phyloP scores from a whole-genome alignment of 2,888 invertebrate genomes.

The Drosophila falleni region DNA sequence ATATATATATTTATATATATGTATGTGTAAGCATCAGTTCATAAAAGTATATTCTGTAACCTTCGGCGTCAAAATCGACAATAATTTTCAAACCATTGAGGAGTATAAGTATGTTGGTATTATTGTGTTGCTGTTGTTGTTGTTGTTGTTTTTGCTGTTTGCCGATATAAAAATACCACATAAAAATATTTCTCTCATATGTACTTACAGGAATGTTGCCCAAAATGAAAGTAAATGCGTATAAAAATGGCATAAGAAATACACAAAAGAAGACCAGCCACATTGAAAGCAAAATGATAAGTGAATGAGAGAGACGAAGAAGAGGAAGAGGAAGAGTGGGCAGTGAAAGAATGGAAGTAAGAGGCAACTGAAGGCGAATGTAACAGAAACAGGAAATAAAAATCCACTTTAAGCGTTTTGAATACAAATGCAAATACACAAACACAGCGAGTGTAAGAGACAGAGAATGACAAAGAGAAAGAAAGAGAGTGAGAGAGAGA shows the following conservation, averaged over 20 bases:
- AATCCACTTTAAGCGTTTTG: slow-evolving; percentile 79
- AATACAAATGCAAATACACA: slow-evolving; percentile 77
- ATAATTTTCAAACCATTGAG: slow-evolving; percentile 60
- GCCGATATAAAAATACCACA: slow-evolving; percentile 64
- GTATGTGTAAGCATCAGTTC: not conserved
- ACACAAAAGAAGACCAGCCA: slow-evolving; percentile 62
- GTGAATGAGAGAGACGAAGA: slow-evolving; percentile 21
- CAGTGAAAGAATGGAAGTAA: not conserved
- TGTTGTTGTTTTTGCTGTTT: slow-evolving; percentile 39
- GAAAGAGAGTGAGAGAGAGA: slow-evolving; percentile 8
- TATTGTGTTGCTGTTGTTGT: slow-evolving; percentile 22
- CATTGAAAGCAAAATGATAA: slow-evolving; percentile 51
- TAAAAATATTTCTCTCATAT: slow-evolving; percentile 67
- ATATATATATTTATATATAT: slow-evolving; percentile 3
- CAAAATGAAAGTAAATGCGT: slow-evolving; percentile 66
- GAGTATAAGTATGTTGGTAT: slow-evolving; percentile 53
- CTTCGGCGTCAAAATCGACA: slow-evolving; percentile 44
- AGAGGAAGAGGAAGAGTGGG: not conserved
- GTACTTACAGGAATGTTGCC: slow-evolving; percentile 64
- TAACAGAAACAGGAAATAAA: slow-evolving; percentile 78
- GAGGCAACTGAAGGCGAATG: slow-evolving; percentile 25
- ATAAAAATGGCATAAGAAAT: slow-evolving; percentile 80
- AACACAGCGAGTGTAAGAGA: not conserved
- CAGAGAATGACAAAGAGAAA: slow-evolving; percentile 12
- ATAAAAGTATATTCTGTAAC: slow-evolving; percentile 39